These are phyloP conservation scores for Pandion haliaetus DNA, from an alignment of 2,113 vertebrate genomes.

Conservation along the genomic window DNA sequence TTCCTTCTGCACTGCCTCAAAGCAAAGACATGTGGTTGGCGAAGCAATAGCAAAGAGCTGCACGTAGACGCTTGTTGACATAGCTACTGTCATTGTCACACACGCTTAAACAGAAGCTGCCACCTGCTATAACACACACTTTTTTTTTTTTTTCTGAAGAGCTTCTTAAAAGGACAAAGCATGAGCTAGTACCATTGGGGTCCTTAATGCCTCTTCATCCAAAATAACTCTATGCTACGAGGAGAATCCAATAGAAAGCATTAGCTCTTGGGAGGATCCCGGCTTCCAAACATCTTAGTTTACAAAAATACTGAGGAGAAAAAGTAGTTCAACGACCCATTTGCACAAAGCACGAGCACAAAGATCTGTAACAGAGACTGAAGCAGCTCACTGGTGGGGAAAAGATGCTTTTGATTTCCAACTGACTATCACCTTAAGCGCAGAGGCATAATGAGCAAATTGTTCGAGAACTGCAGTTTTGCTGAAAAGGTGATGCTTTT, in stretches of 20 bases:
- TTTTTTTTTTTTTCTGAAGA: background rate
- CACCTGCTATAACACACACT: background rate
- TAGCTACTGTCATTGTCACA: background rate
- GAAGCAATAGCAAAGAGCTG: background rate
- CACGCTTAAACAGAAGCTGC: background rate
- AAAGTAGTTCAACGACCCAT: background rate
- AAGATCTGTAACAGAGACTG: background rate
- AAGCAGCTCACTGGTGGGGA: background rate
- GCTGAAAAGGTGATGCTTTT: background rate
- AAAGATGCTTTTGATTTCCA: background rate
- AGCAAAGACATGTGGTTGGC: background rate
- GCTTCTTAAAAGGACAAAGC: background rate
- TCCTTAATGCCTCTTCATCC: background rate
- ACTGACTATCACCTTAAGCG: background rate
- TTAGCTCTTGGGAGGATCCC: background rate
- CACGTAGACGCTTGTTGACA: background rate
- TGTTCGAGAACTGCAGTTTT: background rate
- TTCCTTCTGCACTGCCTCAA: background rate
- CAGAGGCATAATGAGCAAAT: background rate
- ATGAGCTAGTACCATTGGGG: background rate
- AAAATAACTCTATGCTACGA: background rate
- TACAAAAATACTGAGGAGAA: background rate
- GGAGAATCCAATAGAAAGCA: background rate
- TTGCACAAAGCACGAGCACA: slow-evolving; percentile 24
- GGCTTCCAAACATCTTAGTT: background rate